Percentiles rank a stretch among this genome's conserved stretches.
These are phyloP conservation scores for Orestias chungarensis DNA, from an alignment of 2,797 vertebrate genomes.

Conservation along the genomic window DNA sequence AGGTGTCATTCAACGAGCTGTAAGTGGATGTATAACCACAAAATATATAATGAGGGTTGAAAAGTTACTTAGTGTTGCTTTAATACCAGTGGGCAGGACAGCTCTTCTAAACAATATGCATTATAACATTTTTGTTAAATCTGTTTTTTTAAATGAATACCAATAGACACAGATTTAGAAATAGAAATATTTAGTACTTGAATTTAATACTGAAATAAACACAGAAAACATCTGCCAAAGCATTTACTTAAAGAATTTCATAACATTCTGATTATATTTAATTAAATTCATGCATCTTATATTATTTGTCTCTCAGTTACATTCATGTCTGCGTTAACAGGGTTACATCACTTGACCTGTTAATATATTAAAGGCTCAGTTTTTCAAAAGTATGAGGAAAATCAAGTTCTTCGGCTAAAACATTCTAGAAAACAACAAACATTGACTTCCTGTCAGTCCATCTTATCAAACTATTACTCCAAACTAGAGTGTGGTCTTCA, in stretches of 20 bases:
- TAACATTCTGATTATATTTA: background rate
- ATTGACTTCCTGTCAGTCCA: slow-evolving; percentile 16
- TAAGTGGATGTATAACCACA: too few species aligned
- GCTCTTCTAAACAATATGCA: too few species aligned
- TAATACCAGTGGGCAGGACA: too few species aligned
- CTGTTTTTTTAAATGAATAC: too few species aligned
- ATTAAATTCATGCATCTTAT: background rate
- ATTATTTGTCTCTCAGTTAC: background rate
- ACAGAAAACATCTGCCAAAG: background rate
- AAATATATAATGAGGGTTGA: too few species aligned
- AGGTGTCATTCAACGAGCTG: too few species aligned
- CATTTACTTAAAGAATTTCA: background rate
- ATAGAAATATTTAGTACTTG: too few species aligned
- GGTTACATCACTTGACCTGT: background rate
- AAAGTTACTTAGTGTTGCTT: too few species aligned
- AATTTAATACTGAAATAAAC: background rate
- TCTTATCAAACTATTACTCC: slow-evolving; percentile 10
- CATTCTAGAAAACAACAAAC: slow-evolving; percentile 17
- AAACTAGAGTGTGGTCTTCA: slow-evolving; percentile 6
- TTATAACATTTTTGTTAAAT: too few species aligned
- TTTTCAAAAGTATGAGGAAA: slow-evolving; percentile 32
- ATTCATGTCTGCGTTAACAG: slow-evolving; percentile 10
- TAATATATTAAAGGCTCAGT: background rate
- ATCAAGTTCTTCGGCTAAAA: slow-evolving; percentile 4
- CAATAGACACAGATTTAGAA: too few species aligned